Evolutionary conservation across 2,888 invertebrate species (phyloP), one percentile per base, ranked within the genome.

Genomic region (Brassicogethes aeneus): DNA sequence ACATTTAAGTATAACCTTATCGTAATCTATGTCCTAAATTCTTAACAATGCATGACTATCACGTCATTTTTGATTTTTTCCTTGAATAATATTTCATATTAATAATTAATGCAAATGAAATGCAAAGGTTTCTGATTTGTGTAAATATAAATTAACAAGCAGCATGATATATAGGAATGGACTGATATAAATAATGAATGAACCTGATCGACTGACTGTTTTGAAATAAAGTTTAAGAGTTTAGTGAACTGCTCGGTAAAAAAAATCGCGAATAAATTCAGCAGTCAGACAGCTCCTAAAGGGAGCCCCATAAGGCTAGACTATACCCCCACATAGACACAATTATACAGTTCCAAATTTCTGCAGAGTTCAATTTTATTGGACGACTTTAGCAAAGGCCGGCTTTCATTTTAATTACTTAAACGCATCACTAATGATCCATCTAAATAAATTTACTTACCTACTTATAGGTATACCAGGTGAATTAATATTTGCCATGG

Each of bases 241-340:
- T 59, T 56, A 57, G 51, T 54, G 54, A 55, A 55, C 57, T 51
- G 52, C 50, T 53, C 41, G 46, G 52, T 53, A 51, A 55, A 52
- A 60, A 60, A 62, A 61, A 58, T 59, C 55, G 58, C 62, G 59
- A 62, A 63, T 61, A 57, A 59, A 56, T 60, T 59, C 55, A 56
- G 57, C 55, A 52, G 53, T 57, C 53, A 50, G 53, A 55, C 55
- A 48, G 54, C 56, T 57, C 59, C 60, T 57, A 52, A 53, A 56
- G 54, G 57, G 59, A 54, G 59, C 59, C 59, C 48, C 59, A 51
- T 50, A 52, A 37, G 54, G 49, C 56, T 53, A 57, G 57, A 59
- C 57, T 50, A 43, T 50, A 48, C 56, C 57, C 56, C 56, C 57
- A 56, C 57, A 23, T 23, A 23, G 23, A 23, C 23, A 23, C 23